phyloP scores from a whole-genome alignment of 2,888 invertebrate species.

The Anagyrus pseudococci region DNA sequence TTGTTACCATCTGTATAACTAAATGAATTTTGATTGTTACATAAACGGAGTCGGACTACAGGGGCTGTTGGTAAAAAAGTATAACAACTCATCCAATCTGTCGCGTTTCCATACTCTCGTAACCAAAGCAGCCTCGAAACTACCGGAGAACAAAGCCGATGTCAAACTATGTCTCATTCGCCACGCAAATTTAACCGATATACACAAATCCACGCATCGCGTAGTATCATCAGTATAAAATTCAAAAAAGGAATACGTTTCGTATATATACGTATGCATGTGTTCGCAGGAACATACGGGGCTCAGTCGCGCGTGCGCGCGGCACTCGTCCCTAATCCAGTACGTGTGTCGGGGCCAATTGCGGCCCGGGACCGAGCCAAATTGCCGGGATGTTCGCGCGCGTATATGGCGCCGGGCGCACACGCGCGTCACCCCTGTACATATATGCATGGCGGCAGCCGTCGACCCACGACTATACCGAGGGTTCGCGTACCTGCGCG shows the following conservation, averaged over 20 bases:
- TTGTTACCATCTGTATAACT: too few species aligned
- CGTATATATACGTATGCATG: too few species aligned
- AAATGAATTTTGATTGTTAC: too few species aligned
- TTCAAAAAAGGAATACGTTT: too few species aligned
- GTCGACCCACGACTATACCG: background rate
- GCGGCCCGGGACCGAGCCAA: slow-evolving; percentile 30
- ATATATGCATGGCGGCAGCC: background rate
- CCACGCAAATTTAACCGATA: slow-evolving; percentile 22
- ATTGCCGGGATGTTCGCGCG: slow-evolving; percentile 32
- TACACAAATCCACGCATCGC: background rate
- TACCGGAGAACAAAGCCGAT: too few species aligned
- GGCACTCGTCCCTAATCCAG: slow-evolving; percentile 30
- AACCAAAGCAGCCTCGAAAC: too few species aligned
- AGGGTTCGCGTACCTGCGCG: slow-evolving; percentile 16
- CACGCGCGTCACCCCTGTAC: background rate
- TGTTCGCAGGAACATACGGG: background rate
- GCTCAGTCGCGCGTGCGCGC: background rate
- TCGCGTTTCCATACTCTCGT: too few species aligned
- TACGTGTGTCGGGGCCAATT: slow-evolving; percentile 34
- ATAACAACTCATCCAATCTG: too few species aligned
- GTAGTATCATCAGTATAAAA: background rate
- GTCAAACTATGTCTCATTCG: background rate
- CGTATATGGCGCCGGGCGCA: background rate
- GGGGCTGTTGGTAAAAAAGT: too few species aligned
- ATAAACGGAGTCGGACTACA: too few species aligned